Evolutionary conservation across 2,113 vertebrate species (phyloP).

Genomic region (Pseudolaguvia tuberculata): DNA sequence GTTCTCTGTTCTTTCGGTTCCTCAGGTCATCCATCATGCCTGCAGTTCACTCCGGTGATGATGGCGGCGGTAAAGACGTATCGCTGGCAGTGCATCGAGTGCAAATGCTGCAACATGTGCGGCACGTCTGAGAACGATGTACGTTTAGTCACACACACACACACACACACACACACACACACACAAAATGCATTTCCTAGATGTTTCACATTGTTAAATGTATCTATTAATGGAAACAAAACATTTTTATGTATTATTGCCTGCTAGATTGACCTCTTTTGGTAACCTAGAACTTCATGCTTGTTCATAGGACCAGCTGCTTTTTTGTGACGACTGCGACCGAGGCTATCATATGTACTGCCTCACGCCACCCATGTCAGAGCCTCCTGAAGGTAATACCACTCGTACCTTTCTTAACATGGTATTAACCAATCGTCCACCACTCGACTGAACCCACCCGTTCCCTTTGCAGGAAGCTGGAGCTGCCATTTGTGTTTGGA

Average conservation of each 20-base stretch:
- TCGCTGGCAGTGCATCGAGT: slow-evolving; percentile 97
- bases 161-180: background rate
- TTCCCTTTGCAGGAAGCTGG: slow-evolving; percentile 79
- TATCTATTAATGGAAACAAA: background rate
- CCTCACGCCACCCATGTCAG: slow-evolving; percentile 69
- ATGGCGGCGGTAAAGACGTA: slow-evolving; percentile 96
- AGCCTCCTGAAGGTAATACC: slow-evolving; percentile 68
- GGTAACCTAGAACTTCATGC: background rate
- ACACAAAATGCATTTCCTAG: background rate
- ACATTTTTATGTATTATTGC: background rate
- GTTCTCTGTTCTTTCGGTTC: background rate
- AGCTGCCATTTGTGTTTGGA: slow-evolving; percentile 93
- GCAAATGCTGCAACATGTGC: slow-evolving; percentile 96
- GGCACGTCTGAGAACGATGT: slow-evolving; percentile 94
- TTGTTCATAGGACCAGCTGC: slow-evolving; percentile 67
- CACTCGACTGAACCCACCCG: background rate
- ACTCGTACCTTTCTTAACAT: background rate
- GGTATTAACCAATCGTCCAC: background rate
- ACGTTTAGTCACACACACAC: slow-evolving; percentile 51
- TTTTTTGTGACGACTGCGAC: slow-evolving; percentile 75
- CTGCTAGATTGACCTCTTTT: background rate
- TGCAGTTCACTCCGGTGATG: slow-evolving; percentile 95
- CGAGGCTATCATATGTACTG: slow-evolving; percentile 75
- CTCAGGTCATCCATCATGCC: slow-evolving; percentile 86
- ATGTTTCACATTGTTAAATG: background rate